Percentiles rank a stretch among this genome's conserved stretches.
phyloP scores from a whole-genome alignment of 2,113 vertebrate species.

The Australoheros scitulus region DNA sequence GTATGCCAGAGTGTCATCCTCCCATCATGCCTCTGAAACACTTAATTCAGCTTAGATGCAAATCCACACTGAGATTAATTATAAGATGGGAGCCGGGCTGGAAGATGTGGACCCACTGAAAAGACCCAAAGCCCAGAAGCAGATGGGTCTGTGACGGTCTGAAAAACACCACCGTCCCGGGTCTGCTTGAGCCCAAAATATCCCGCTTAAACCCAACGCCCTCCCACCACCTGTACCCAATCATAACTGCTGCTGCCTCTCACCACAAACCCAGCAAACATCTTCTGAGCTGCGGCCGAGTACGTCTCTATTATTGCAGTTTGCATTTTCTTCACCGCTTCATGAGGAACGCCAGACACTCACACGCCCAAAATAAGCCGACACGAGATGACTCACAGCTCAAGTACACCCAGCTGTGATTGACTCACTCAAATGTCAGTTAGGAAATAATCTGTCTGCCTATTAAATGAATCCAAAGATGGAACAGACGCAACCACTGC shows the following conservation, averaged over 20 bases:
- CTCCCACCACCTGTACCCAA: constrained; percentile 20
- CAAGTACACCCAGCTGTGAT: constrained; percentile 15
- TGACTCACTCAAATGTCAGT: constrained; percentile 15
- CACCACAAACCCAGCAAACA: neutral
- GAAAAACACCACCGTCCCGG: constrained; percentile 57
- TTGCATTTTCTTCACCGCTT: neutral
- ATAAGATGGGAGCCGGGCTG: constrained; percentile 17
- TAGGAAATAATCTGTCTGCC: constrained; percentile 18
- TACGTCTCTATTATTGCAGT: neutral
- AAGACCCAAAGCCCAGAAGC: constrained; percentile 45
- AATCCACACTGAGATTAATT: constrained; percentile 28
- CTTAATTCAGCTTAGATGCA: constrained; percentile 48
- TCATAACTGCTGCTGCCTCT: constrained; percentile 16
- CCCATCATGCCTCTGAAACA: constrained; percentile 42
- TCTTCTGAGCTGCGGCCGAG: neutral
- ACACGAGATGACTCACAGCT: constrained; percentile 44
- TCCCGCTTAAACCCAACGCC: constrained; percentile 43
- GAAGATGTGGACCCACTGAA: constrained; percentile 47
- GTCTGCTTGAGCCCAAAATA: constrained; percentile 64
- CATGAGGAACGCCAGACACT: constrained; percentile 16
- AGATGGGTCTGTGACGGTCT: constrained; percentile 57
- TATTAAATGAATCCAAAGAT: constrained; percentile 10
- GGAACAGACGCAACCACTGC: neutral
- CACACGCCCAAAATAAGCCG: constrained; percentile 16
- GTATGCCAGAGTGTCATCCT: constrained; percentile 54